phyloP scores from a whole-genome alignment of 2,113 vertebrate genomes.

The Apus apus region DNA sequence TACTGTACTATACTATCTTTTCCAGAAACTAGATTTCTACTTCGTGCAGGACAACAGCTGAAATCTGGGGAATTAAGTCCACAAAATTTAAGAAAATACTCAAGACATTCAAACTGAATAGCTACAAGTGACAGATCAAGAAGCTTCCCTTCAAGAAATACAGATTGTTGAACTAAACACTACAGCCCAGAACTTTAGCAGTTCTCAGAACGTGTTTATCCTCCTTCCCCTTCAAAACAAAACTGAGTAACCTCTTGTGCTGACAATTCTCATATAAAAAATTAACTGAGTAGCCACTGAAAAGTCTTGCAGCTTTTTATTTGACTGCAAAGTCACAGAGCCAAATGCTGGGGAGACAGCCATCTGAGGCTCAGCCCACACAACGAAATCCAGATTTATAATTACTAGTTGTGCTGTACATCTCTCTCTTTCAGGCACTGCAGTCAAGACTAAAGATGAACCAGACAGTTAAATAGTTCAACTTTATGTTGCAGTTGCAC shows the following conservation, averaged over 20 bases:
- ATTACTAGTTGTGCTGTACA: background rate
- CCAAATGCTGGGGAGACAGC: background rate
- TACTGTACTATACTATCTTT: background rate
- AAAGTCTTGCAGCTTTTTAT: background rate
- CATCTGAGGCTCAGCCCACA: background rate
- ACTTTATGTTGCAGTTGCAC: background rate
- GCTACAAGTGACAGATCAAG: background rate
- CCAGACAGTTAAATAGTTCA: background rate
- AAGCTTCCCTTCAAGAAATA: background rate
- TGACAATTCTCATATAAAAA: background rate
- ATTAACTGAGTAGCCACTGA: background rate
- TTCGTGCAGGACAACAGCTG: background rate
- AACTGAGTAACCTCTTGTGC: background rate
- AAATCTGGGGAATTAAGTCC: background rate
- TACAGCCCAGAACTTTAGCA: background rate
- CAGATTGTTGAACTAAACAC: background rate
- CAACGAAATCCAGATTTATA: background rate
- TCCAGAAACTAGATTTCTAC: background rate
- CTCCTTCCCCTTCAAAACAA: background rate
- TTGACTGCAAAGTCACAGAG: background rate
- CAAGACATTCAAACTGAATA: background rate
- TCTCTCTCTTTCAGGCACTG: background rate
- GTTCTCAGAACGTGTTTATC: background rate
- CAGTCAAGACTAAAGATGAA: background rate
- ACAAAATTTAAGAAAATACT: background rate